A percentile compares a stretch with the other conserved stretches of the same genome.
phyloP scores from a whole-genome alignment of 2,888 invertebrate species.

The Polydesmus complanatus region DNA sequence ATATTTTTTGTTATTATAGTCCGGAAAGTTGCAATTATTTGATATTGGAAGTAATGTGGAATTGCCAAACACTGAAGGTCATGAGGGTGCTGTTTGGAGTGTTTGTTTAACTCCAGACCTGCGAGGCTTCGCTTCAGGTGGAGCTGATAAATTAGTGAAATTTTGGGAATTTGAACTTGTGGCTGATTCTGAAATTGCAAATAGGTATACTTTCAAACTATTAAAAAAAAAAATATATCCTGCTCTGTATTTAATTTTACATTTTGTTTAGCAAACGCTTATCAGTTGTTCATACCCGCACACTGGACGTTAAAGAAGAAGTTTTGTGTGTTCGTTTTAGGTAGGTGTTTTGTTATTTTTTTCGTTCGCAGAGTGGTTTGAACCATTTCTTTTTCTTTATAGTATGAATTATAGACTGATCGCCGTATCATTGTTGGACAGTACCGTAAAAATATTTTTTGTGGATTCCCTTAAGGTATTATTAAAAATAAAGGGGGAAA shows the following conservation, averaged over 20 bases:
- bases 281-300: conserved; percentile 53
- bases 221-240: neutral
- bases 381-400: too few relatives aligned
- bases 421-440: conserved; percentile 79
- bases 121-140: conserved; percentile 69
- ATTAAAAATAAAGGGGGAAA: neutral
- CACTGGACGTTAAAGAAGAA: conserved; percentile 72
- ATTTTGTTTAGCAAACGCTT: conserved; percentile 30
- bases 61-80: conserved; percentile 66
- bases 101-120: conserved; percentile 64
- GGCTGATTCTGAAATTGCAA: conserved; percentile 38
- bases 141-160: conserved; percentile 78
- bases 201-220: conserved; percentile 33
- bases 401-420: conserved; percentile 75
- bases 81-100: conserved; percentile 62
- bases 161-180: conserved; percentile 88
- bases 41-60: conserved; percentile 70
- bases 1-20: conserved; percentile 25
- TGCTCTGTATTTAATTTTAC: neutral
- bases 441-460: conserved; percentile 90
- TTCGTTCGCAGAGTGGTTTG: too few relatives aligned
- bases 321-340: conserved; percentile 60
- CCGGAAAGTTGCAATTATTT: conserved; percentile 64
- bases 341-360: conserved; percentile 22
- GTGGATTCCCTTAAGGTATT: conserved; percentile 79